Percentiles rank a stretch among this genome's conserved stretches.
Evolutionary conservation across 2,888 invertebrate genomes (phyloP).

Genomic region (Mystacides longicornis): DNA sequence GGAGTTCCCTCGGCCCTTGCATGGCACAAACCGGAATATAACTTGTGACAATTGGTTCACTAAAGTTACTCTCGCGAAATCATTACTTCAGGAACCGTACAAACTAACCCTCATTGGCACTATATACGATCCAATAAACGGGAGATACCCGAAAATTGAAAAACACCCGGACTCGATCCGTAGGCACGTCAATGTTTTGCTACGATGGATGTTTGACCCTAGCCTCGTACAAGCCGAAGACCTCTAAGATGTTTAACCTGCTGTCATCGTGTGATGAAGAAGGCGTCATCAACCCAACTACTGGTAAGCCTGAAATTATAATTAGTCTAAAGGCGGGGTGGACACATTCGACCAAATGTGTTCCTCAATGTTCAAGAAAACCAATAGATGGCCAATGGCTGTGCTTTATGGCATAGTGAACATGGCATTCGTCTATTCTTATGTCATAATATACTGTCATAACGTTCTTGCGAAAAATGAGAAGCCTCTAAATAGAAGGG

Average conservation of each 20-base stretch:
- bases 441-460: slow-evolving; percentile 16
- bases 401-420: slow-evolving; percentile 27
- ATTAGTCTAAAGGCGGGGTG: slow-evolving; percentile 27
- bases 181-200: slow-evolving; percentile 6
- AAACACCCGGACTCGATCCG: slow-evolving; percentile 1
- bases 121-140: slow-evolving; percentile 30
- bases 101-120: slow-evolving; percentile 31
- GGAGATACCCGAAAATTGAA: slow-evolving; percentile 28
- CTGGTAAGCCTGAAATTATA: slow-evolving; percentile 18
- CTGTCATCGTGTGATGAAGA: slow-evolving; percentile 21
- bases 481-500: background rate
- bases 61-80: slow-evolving; percentile 29
- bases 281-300: slow-evolving; percentile 6
- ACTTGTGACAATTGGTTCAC: slow-evolving; percentile 33
- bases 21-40: slow-evolving; percentile 26
- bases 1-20: slow-evolving; percentile 27
- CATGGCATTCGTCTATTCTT: slow-evolving; percentile 25
- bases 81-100: slow-evolving; percentile 29
- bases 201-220: slow-evolving; percentile 12
- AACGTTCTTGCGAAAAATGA: background rate
- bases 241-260: slow-evolving; percentile 18
- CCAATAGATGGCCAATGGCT: slow-evolving; percentile 27
- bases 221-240: slow-evolving; percentile 7
- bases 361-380: slow-evolving; percentile 22
- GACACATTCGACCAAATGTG: slow-evolving; percentile 27